A percentile compares a stretch with the other conserved stretches of the same genome.
phyloP scores from a whole-genome alignment of 2,113 vertebrate species.

The Phalacrocorax carbo region DNA sequence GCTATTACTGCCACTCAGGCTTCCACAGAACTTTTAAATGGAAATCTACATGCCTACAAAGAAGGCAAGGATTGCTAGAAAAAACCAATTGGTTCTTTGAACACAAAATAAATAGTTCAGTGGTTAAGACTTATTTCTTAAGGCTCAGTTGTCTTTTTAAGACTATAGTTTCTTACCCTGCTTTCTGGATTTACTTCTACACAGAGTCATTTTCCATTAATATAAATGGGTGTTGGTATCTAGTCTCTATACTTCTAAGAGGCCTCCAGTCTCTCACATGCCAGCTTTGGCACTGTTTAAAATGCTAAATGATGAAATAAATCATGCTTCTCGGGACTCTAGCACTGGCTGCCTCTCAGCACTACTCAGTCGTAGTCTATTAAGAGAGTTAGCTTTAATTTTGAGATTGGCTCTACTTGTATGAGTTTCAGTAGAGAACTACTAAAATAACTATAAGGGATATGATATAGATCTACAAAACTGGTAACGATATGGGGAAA shows the following conservation, averaged over 20 bases:
- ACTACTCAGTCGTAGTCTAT: neutral
- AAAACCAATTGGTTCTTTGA: neutral
- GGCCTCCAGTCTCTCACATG: neutral
- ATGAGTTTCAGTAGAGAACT: neutral
- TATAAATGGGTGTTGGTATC: neutral
- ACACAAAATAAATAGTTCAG: neutral
- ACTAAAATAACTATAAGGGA: neutral
- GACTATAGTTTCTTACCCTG: neutral
- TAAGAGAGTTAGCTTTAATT: neutral
- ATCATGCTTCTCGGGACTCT: neutral
- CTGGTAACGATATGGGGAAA: neutral
- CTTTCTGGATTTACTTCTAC: neutral
- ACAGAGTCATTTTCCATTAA: neutral
- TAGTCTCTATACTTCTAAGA: neutral
- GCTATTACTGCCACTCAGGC: neutral
- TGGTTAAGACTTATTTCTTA: neutral
- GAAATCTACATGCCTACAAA: fast-evolving
- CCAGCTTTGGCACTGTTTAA: neutral
- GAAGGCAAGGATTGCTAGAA: neutral
- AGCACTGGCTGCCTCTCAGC: neutral
- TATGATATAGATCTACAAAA: neutral
- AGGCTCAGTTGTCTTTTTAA: neutral
- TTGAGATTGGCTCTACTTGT: neutral
- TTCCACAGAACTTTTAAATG: neutral
- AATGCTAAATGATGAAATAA: neutral